A percentile compares a stretch with the other conserved stretches of the same genome.
Conservation (phyloP, 2,888 invertebrate species). For the Leucania comma region DNA sequence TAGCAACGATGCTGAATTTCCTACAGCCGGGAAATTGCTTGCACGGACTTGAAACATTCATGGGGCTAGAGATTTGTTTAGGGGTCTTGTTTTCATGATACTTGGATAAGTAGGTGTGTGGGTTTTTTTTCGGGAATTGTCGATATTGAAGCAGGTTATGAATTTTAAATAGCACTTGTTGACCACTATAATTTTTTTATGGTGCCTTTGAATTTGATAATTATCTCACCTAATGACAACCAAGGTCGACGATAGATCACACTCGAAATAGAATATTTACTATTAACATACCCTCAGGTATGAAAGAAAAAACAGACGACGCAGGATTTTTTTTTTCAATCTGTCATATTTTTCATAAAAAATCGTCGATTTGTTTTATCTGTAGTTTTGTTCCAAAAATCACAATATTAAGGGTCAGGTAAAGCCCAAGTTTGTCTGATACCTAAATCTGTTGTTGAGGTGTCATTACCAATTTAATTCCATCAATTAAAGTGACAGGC, state of each 20-base stretch:
- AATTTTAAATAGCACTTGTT: too few species aligned
- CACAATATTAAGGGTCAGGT: background rate
- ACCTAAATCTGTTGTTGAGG: slow-evolving; percentile 24
- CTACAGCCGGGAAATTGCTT: slow-evolving; percentile 60
- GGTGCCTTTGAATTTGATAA: background rate
- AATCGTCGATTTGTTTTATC: background rate
- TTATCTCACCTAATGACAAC: background rate
- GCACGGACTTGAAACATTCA: slow-evolving; percentile 50
- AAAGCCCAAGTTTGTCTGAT: background rate
- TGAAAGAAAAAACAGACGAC: too few species aligned
- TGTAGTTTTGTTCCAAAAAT: background rate
- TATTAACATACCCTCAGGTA: background rate
- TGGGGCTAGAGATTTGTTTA: slow-evolving; percentile 21
- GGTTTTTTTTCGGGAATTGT: too few species aligned
- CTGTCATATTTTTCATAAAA: background rate
- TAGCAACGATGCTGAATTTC: slow-evolving; percentile 55
- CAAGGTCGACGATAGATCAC: background rate
- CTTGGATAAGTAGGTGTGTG: background rate
- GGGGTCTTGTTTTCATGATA: background rate
- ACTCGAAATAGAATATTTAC: too few species aligned
- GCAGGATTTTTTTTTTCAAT: background rate
- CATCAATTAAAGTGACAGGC: slow-evolving; percentile 40
- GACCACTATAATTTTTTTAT: too few species aligned
- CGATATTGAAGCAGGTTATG: too few species aligned
- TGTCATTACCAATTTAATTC: slow-evolving; percentile 36